Evolutionary conservation across 2,113 vertebrate species (phyloP), one percentile per base, ranked within the genome.

Genomic region (Hippopotamus amphibius): DNA sequence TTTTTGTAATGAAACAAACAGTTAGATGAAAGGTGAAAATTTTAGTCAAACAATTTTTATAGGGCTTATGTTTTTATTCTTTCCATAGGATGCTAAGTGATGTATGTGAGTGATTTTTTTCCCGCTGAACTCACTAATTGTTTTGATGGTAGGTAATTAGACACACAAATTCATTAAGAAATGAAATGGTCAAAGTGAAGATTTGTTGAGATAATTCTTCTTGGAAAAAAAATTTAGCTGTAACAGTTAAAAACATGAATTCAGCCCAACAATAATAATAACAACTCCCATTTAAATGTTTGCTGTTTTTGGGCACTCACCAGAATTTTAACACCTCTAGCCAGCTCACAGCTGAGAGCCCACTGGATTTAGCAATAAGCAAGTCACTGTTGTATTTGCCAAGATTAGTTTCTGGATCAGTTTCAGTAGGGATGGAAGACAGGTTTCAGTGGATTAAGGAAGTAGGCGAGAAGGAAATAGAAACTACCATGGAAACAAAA

Each of bases 21-120:
- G 30, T 41, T 91, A 86, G 48, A 71, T 63, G 79, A 91, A 83
- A 87, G 79, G 79, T 96, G 50, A 93, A 83, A 59, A 80, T 80
- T 93, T 95, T 57, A 93, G 55, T 43, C 65, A 83, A 93, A 94
- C 53, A 93, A 7, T 84, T 84, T 95, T 69, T 69, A 72, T 80
- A 21, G 19, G 41, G 24, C 76, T 79, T 87, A 61, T 91, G 53
- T 83, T 81, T 91, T 85, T 79, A 50, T 61, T 81, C 6, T 55
- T 86, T 68, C 26, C 22, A 41, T 33, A 53, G 8, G 37, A 66
- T 2, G 1, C 8, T 90, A 90, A 66, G 21, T 90, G 80, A 37
- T 66, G 33, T 8, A 65, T 50, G 19, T 65, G 8, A 53, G 59
- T 24, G 15, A 55, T 19, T 50, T 59, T 37, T 72, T 33, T 6